Conservation (phyloP, 2,797 vertebrate species). For the Cyprinella venusta region DNA sequence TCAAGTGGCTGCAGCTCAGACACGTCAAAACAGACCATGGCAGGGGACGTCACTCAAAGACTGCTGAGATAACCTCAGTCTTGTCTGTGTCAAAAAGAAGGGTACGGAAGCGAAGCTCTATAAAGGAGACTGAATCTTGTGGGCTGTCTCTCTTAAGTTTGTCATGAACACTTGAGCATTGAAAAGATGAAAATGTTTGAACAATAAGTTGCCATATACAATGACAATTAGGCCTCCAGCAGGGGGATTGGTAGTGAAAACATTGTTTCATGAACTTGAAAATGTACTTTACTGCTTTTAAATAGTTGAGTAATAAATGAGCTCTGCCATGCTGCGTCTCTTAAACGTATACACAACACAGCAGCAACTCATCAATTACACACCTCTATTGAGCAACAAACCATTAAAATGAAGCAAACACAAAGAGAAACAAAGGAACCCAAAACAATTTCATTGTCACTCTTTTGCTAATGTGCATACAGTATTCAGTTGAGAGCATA, state of each 20-base stretch:
- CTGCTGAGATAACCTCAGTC: conserved; percentile 34
- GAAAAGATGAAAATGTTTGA: background rate
- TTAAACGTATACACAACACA: background rate
- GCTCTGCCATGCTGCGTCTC: background rate
- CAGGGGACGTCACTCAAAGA: conserved; percentile 19
- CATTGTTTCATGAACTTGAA: background rate
- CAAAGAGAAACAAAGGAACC: background rate
- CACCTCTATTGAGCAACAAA: conserved; percentile 3
- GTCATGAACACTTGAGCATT: background rate
- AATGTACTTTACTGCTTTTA: background rate
- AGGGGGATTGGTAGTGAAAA: conserved; percentile 19
- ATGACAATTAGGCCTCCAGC: conserved; percentile 3
- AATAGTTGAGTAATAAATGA: background rate
- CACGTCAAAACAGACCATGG: conserved; percentile 13
- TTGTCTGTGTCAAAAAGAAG: conserved; percentile 29
- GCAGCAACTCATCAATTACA: background rate
- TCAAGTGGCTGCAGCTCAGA: conserved; percentile 11
- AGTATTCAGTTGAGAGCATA: background rate
- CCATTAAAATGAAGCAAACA: conserved; percentile 2
- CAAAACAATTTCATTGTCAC: background rate
- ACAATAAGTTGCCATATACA: background rate
- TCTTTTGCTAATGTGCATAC: background rate
- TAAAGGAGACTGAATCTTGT: conserved; percentile 6
- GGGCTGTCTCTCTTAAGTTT: background rate
- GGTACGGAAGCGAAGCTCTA: background rate